Evolutionary conservation across 1,140 invertebrate species (phyloP).

Genomic region (Lucilia sericata): DNA sequence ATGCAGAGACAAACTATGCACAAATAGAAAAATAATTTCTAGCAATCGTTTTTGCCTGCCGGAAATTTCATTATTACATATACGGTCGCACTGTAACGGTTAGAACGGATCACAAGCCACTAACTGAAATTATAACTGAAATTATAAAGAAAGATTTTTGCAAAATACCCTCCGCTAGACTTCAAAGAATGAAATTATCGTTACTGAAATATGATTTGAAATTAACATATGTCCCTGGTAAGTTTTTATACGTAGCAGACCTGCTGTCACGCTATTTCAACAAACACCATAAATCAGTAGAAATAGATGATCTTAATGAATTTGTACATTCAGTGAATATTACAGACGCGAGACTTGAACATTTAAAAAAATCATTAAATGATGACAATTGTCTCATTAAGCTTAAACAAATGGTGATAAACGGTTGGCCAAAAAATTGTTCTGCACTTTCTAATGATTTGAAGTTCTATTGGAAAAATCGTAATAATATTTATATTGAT

Average conservation of each 20-base stretch:
- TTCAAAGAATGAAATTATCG: constrained; percentile 25
- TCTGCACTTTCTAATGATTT: not conserved
- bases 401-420: not conserved
- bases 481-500: constrained; percentile 12
- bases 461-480: not conserved
- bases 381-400: not conserved
- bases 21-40: too few relatives aligned
- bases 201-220: constrained; percentile 28
- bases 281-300: not conserved
- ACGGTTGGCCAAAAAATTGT: not conserved
- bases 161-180: not conserved
- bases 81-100: too few relatives aligned
- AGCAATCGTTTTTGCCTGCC: too few relatives aligned
- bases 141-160: constrained; percentile 28
- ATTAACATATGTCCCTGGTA: not conserved
- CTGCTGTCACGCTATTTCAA: not conserved
- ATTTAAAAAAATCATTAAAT: constrained; percentile 19
- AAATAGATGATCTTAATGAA: not conserved
- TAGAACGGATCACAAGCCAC: too few relatives aligned
- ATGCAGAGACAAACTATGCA: too few relatives aligned
- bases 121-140: too few relatives aligned
- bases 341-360: not conserved
- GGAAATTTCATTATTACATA: too few relatives aligned
- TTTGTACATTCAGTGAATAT: not conserved
- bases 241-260: not conserved